Conservation (phyloP, 2,113 vertebrate genomes). For the Trichomycterus rosablanca region DNA sequence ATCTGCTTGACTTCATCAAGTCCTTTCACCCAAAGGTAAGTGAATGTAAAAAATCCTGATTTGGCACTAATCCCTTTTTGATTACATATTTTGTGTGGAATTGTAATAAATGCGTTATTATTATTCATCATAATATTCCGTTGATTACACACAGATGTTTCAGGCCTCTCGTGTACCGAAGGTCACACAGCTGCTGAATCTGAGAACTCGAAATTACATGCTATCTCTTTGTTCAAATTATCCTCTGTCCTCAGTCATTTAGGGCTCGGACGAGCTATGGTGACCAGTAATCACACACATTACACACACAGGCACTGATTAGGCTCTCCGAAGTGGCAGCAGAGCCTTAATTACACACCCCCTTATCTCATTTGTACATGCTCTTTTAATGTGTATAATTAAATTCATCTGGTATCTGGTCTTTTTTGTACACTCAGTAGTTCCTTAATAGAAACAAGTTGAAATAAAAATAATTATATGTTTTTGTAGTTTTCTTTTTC, state of each 20-base stretch:
- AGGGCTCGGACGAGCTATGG: slow-evolving; percentile 20
- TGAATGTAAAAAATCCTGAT: too few relatives aligned
- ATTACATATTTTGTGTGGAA: too few relatives aligned
- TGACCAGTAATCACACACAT: neutral
- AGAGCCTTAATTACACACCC: slow-evolving; percentile 42
- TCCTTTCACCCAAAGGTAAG: slow-evolving; percentile 3
- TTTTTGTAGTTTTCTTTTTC: too few relatives aligned
- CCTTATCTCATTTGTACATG: slow-evolving; percentile 30
- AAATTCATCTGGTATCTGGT: slow-evolving; percentile 22
- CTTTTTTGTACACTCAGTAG: slow-evolving; percentile 12
- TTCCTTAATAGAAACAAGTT: slow-evolving; percentile 22
- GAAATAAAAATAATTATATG: too few relatives aligned
- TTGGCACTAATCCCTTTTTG: too few relatives aligned
- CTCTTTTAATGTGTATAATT: slow-evolving; percentile 27
- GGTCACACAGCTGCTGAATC: slow-evolving; percentile 29
- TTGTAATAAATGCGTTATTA: too few relatives aligned
- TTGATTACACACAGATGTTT: neutral
- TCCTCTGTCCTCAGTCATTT: too few relatives aligned
- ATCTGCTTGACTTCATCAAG: slow-evolving; percentile 34
- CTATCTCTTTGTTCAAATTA: slow-evolving; percentile 29
- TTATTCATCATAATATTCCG: neutral
- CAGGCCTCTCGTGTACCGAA: too few relatives aligned
- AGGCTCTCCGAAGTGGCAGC: slow-evolving; percentile 6
- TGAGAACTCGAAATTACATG: slow-evolving; percentile 28
- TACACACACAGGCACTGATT: neutral